Evolutionary conservation across 1,140 invertebrate genomes (phyloP), one percentile per base, ranked within the genome.

Genomic region (Oedothorax gibbosus): DNA sequence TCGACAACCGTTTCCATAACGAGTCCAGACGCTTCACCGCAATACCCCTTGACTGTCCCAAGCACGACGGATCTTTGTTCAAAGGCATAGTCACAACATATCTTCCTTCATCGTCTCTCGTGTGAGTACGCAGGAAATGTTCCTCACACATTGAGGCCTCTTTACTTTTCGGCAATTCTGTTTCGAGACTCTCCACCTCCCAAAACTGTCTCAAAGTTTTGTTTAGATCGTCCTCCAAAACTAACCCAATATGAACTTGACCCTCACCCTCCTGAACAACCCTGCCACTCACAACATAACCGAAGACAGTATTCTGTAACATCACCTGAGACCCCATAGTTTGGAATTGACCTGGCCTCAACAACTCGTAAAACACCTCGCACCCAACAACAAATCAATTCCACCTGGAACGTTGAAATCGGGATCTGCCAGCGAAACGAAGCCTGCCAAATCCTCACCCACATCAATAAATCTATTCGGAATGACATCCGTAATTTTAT

Each of bases 301-400:
- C 9, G 50, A 69, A 69, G 11, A 49, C 66, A 69, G 21, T 69
- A 20, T 69, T 69, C 49, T 69, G 66, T 12, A 69, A n/a, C 50
- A 69, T 11, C 50, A 50, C 14, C 10, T 69, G 21, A 8, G 21
- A 11, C 0, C 20, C 20, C 49, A 49, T 9, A 69, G 14, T 14
- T 8, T 69, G 49, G 10, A 21, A 7, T 11, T 21, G 20, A 49
- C 21, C 66, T 0, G 60, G 60, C 66, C 66, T 69, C 49, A 69
- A 21, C 66, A 69, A 35, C 49, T 69, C 66, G 49, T 35, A 50
- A 50, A 69, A 69, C 14, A 14, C 49, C 14, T 69, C 14, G 66
- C 66, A 69, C 11, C 66, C 14, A 69, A 35, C 66, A 69, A 69
- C 49, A 69, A n/a, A 15, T 20, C n/a, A 69, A 69, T 69, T 69